phyloP scores from a whole-genome alignment of 2,113 vertebrate species.

The Pterocles orientalis region DNA sequence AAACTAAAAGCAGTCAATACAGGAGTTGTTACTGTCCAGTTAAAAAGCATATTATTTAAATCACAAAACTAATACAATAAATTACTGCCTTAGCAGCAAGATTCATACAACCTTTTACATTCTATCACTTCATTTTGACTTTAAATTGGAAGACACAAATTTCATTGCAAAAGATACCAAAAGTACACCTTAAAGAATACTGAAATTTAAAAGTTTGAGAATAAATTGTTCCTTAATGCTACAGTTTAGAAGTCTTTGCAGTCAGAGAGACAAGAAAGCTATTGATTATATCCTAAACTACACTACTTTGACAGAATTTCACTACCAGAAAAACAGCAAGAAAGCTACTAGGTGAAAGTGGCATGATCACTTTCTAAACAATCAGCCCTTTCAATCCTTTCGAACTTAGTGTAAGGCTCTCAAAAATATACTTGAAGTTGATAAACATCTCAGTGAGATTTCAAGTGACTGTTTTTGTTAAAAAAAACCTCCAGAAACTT shows the following conservation, averaged over 20 bases:
- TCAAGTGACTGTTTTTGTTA: background rate
- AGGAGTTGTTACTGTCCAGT: background rate
- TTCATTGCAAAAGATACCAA: background rate
- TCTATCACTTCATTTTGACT: background rate
- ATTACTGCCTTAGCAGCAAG: background rate
- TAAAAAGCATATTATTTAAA: background rate
- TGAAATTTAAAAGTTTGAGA: background rate
- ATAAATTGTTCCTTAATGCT: background rate
- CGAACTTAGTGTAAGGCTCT: background rate
- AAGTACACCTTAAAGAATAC: background rate
- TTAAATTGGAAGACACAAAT: background rate
- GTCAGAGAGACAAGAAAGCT: background rate
- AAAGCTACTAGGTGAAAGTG: background rate
- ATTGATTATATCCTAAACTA: background rate
- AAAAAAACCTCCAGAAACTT: background rate
- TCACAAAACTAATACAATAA: background rate
- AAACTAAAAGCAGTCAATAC: background rate
- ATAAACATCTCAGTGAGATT: background rate
- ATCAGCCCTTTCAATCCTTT: background rate
- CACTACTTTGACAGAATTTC: background rate
- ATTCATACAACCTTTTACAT: background rate
- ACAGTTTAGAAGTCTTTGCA: background rate
- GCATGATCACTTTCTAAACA: background rate
- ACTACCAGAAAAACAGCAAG: background rate
- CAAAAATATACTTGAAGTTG: background rate